Evolutionary conservation across 2,797 vertebrate genomes (phyloP).

Genomic region (Syngnathus rostellatus): DNA sequence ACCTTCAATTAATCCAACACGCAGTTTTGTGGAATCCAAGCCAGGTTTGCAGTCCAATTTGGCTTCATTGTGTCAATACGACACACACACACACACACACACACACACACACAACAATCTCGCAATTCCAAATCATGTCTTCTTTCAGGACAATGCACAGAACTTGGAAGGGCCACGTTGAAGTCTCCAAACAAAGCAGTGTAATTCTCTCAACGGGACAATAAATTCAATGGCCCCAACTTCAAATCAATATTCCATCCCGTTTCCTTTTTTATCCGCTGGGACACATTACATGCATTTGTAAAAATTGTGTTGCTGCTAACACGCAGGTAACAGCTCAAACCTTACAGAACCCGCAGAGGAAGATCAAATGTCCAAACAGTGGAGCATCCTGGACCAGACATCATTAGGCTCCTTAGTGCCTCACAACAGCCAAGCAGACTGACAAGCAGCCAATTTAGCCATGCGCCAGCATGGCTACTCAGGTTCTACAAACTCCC

Average conservation of each 20-base stretch:
- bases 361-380: conserved; percentile 43
- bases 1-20: not conserved
- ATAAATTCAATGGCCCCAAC: conserved; percentile 20
- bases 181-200: conserved; percentile 48
- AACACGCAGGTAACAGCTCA: not conserved
- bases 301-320: not conserved
- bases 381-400: conserved; percentile 52
- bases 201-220: not conserved
- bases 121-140: not conserved
- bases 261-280: conserved; percentile 5
- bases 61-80: not conserved
- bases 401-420: conserved; percentile 69
- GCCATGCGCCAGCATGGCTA: conserved; percentile 41
- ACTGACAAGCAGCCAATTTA: conserved; percentile 63
- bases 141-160: conserved; percentile 40
- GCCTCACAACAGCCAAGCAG: conserved; percentile 60
- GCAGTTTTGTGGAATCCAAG: not conserved
- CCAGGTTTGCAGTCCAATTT: not conserved
- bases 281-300: conserved; percentile 1
- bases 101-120: not conserved
- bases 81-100: not conserved
- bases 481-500: conserved; percentile 45
- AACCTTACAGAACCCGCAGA: conserved; percentile 30
- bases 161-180: conserved; percentile 36
- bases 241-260: conserved; percentile 25